Base-by-base conservation (phyloP, 2,113 vertebrate species). In the Amphilophus citrinellus region DNA sequence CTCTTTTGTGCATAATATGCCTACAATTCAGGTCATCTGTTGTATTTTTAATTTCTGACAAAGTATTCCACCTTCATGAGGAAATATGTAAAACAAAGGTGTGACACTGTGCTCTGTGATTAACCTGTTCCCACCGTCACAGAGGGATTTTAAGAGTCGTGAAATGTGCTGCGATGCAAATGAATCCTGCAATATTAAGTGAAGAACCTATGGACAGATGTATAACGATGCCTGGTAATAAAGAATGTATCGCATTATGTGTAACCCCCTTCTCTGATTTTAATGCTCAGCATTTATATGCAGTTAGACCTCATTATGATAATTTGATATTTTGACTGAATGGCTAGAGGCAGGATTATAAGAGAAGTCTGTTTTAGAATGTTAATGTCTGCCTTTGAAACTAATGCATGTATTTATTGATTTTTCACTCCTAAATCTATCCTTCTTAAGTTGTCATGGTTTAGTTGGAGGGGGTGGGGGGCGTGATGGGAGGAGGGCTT, bases 241-340 rank as follows among this genome's bases (percentile, higher is more conserved):
- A 90, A 88, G 83, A 88, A 90, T 88, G 82, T 87, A 92, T 84
- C 71, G 35, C 82, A 87, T 94, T 91, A 89, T 86, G 86, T 84
- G 87, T 77, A 90, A 83, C 86, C 90, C 91, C 87, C 87, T 85
- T n/a, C 83, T 85, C 82, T 89, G 83, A 44, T 92, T 93, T 94
- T 94, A 94, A 94, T 94, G 81, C 91, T 88, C 44, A 90, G 88
- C 93, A 96, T 96, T 96, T 96, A 95, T 89, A 95, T 96, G 95
- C 95, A 94, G 94, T 96, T 96, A 95, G 92, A 94, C 85, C 94
- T 96, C 90, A 94, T 96, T 96, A 96, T 96, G 95, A 95, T 96
- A 96, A 96, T 96, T 95, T 96, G 89, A 95, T 95, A 95, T 96
- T 96, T 96, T 93, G 92, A 94, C 90, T 93, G 93, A 82, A 95